A percentile compares a stretch with the other conserved stretches of the same genome.
These are phyloP conservation scores for Stegodyphus dumicola DNA, from an alignment of 1,140 invertebrate species.

Conservation along the genomic window DNA sequence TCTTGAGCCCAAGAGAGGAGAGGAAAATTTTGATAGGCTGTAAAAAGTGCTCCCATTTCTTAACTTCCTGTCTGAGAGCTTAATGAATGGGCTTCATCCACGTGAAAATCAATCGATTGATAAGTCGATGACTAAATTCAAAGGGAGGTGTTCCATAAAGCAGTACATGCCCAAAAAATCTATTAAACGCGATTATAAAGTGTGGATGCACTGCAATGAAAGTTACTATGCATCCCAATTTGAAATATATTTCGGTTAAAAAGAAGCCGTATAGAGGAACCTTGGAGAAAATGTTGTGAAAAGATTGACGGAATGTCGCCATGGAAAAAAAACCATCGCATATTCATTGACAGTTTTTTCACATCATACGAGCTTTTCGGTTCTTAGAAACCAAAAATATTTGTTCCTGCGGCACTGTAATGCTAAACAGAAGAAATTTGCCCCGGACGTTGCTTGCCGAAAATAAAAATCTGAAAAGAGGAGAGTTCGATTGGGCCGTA, in stretches of 20 bases:
- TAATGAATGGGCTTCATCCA: not conserved
- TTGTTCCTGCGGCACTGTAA: not conserved
- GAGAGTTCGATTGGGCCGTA: not conserved
- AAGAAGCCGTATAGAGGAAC: slow-evolving; percentile 29
- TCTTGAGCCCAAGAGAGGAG: slow-evolving; percentile 5
- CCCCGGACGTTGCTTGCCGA: not conserved
- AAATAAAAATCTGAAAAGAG: not conserved
- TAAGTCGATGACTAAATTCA: slow-evolving; percentile 61
- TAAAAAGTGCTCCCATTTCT: slow-evolving; percentile 4
- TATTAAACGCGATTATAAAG: slow-evolving; percentile 62
- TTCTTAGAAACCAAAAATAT: not conserved
- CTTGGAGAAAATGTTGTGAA: slow-evolving; percentile 23
- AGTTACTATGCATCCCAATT: slow-evolving; percentile 51
- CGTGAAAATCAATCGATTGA: slow-evolving; percentile 44
- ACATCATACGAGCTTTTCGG: not conserved
- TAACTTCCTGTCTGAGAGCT: slow-evolving; percentile 2
- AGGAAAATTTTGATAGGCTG: slow-evolving; percentile 1
- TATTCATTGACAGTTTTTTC: slow-evolving; percentile 11
- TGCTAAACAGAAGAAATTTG: not conserved
- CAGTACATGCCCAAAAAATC: slow-evolving; percentile 62
- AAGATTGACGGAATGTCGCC: not conserved
- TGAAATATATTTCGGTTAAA: slow-evolving; percentile 58
- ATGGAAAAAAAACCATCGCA: slow-evolving; percentile 4
- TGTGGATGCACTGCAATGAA: slow-evolving; percentile 53
- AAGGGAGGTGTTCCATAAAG: slow-evolving; percentile 47